Evolutionary conservation across 1,140 invertebrate genomes (phyloP).

Genomic region (Sinonovacula constricta): DNA sequence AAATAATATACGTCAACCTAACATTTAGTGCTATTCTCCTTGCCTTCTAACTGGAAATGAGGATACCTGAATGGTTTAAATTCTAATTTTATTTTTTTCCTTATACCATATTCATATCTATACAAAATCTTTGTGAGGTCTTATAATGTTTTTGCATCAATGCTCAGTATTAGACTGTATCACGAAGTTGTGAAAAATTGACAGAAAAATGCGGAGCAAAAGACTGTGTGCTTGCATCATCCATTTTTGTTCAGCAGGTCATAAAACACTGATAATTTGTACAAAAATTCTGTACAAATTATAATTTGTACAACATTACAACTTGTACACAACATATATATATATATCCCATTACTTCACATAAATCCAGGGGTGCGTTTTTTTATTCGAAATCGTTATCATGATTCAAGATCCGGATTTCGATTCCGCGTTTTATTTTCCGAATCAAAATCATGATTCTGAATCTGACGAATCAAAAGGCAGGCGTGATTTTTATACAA

Average conservation of each 20-base stretch:
- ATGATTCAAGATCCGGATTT: constrained; percentile 1
- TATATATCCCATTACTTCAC: constrained; percentile 1
- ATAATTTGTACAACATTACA: constrained; percentile 1
- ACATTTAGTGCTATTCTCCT: constrained; percentile 1
- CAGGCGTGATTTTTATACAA: constrained; percentile 1
- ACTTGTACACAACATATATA: constrained; percentile 1
- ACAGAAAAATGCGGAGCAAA: not conserved
- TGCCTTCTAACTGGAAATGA: not conserved
- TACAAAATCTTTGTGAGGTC: constrained; percentile 1
- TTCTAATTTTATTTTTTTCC: constrained; percentile 1
- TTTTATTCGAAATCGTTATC: constrained; percentile 1
- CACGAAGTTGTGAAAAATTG: constrained; percentile 1
- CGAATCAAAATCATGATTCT: constrained; percentile 1
- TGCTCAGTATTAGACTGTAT: constrained; percentile 1
- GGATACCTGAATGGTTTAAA: constrained; percentile 1
- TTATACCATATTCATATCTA: constrained; percentile 1
- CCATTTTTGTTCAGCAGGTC: not conserved
- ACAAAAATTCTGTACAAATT: constrained; percentile 1
- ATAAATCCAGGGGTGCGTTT: not conserved
- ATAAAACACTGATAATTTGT: constrained; percentile 1
- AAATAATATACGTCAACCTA: constrained; percentile 1
- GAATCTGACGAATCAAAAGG: not conserved
- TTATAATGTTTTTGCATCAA: constrained; percentile 1
- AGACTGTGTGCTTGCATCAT: not conserved
- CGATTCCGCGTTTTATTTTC: not conserved